These are phyloP conservation scores for Apis laboriosa DNA, from an alignment of 1,140 invertebrate species.

Conservation along the genomic window DNA sequence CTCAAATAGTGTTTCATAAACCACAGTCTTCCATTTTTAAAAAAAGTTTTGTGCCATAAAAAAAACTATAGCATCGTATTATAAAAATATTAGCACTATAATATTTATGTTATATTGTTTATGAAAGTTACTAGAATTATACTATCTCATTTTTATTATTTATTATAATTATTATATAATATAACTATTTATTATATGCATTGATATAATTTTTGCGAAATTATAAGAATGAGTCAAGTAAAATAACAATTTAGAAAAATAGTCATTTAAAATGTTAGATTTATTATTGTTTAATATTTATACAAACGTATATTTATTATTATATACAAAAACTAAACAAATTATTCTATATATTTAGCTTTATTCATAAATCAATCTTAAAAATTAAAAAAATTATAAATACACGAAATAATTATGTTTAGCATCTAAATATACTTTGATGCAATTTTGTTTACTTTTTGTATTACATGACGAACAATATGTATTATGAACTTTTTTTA, in stretches of 20 bases:
- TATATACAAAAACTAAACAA: background rate
- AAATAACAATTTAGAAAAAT: background rate
- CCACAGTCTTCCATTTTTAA: conserved; percentile 62
- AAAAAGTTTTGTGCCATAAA: conserved; percentile 57
- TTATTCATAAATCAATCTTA: background rate
- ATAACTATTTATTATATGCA: background rate
- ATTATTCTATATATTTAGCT: background rate
- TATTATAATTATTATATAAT: conserved; percentile 34
- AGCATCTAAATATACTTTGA: background rate
- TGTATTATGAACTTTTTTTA: conserved; percentile 49
- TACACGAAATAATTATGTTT: background rate
- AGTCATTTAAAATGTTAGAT: conserved; percentile 22
- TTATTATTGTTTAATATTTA: conserved; percentile 1
- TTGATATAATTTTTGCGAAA: background rate
- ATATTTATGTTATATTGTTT: conserved; percentile 34
- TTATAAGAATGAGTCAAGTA: conserved; percentile 1
- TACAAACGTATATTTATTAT: background rate
- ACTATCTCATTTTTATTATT: conserved; percentile 31
- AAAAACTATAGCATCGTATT: conserved; percentile 16
- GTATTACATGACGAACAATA: conserved; percentile 28
- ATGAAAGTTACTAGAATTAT: conserved; percentile 32
- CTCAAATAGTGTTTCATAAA: conserved; percentile 19
- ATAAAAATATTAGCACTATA: conserved; percentile 24
- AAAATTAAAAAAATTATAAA: background rate
- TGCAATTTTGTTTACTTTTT: conserved; percentile 14